Conservation (phyloP, 1,140 invertebrate species). For the Planococcus citri region DNA sequence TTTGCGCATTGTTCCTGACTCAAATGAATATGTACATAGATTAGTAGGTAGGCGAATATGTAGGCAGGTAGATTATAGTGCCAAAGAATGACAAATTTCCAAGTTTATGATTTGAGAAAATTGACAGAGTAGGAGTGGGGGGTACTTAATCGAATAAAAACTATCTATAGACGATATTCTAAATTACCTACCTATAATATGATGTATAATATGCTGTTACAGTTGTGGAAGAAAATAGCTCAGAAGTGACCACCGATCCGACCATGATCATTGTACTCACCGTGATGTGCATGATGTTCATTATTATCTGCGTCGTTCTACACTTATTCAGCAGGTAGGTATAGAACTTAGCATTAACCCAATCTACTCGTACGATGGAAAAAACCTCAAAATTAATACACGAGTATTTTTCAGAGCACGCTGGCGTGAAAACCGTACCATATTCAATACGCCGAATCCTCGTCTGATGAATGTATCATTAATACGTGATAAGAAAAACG, state of each 20-base stretch:
- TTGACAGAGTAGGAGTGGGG: too few species aligned
- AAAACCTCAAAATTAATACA: not conserved
- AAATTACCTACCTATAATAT: too few species aligned
- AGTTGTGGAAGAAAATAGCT: constrained; percentile 12
- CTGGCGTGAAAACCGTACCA: constrained; percentile 80
- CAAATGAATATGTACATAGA: too few species aligned
- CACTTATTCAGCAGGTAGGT: constrained; percentile 83
- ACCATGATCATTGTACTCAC: constrained; percentile 82
- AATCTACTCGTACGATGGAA: not conserved
- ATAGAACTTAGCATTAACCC: not conserved
- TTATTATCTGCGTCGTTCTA: constrained; percentile 85
- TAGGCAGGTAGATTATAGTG: too few species aligned
- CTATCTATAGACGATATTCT: too few species aligned
- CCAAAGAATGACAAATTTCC: too few species aligned
- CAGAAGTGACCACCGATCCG: constrained; percentile 56
- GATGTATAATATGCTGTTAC: too few species aligned
- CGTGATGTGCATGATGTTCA: constrained; percentile 82
- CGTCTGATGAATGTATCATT: constrained; percentile 76
- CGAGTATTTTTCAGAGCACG: constrained; percentile 50
- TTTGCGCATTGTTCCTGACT: too few species aligned
- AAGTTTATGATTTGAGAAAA: too few species aligned
- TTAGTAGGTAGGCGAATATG: too few species aligned
- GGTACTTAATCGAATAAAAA: too few species aligned
- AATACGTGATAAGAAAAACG: constrained; percentile 64
- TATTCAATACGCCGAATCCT: constrained; percentile 89